Base-by-base conservation (phyloP, 2,113 vertebrate species). In the Dipodomys merriami region DNA sequence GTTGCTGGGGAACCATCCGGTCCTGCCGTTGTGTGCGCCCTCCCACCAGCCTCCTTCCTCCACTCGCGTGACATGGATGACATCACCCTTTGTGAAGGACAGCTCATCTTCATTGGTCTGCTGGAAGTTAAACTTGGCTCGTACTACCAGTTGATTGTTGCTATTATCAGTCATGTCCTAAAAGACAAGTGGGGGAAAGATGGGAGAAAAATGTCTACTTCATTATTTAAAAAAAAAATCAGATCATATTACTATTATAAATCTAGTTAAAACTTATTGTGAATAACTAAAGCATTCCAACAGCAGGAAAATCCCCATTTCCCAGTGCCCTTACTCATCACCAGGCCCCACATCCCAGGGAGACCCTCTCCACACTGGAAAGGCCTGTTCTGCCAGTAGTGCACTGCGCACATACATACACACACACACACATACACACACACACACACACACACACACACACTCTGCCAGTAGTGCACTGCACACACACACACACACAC, bases 21-120 rank as follows among this genome's bases (percentile, higher is more conserved):
- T 99, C 98, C 97, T 99, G 97, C 99, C 99, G 23, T 98, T 99
- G 80, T 99, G 97, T 53, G 89, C 98, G 95, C 99, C 99, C 97
- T 99, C 99, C 99, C 99, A 99, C 99, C 99, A 99, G 97, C 99
- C 99, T 18, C 99, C 99, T 60, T 99, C 99, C 97, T 99, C 99
- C 94, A 99, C 98, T 89, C 99, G 98, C 22, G 98, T 99, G 95
- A 99, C 99, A 0, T 98, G 98, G 97, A 99, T 99, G 98, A 99
- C 97, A 30, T 99, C 99, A 2, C 99, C 99, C 98, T 99, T 99
- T 30, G 94, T 87, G 91, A 99, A 99, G 95, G 99, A 99, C 86
- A 99, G 99, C 97, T 99, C 99, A 95, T 99, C 99, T 97, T 99
- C 99, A 60, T 99, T 99, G 96, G 98, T 99, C 98, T 99, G 99